Evolutionary conservation across 2,797 vertebrate species (phyloP).

Genomic region (Anguilla anguilla): DNA sequence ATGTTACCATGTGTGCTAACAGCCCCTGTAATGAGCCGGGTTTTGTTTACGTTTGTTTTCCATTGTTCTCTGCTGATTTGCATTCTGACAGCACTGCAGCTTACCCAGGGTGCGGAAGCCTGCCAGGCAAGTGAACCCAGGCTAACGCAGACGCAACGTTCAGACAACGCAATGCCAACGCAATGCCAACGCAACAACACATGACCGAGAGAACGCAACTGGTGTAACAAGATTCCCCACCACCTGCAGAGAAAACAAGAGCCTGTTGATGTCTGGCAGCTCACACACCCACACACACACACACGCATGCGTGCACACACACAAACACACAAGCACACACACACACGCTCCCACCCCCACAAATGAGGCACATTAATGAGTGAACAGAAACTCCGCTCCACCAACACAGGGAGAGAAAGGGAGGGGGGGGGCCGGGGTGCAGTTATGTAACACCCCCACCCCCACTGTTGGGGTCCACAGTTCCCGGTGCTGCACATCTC

Average conservation of each 20-base stretch:
- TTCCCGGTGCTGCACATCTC: neutral
- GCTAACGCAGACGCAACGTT: neutral
- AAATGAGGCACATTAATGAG: neutral
- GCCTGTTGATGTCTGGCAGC: neutral
- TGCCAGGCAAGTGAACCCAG: neutral
- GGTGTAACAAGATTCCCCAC: neutral
- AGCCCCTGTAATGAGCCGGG: neutral
- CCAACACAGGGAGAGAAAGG: neutral
- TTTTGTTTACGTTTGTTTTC: neutral
- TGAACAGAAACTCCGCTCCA: neutral
- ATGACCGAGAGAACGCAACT: neutral
- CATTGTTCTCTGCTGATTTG: neutral
- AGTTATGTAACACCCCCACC: constrained; percentile 13
- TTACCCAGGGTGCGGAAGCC: neutral
- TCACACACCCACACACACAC: neutral
- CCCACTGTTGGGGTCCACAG: constrained; percentile 9
- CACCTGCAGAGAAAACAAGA: neutral
- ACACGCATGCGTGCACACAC: neutral
- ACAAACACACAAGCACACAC: neutral
- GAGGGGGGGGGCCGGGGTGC: neutral
- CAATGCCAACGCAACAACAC: neutral
- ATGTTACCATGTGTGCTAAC: neutral
- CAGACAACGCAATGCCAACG: neutral
- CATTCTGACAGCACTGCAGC: neutral
- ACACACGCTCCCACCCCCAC: neutral